Conservation (phyloP, 1,140 invertebrate species). For the Matsumurasca onukii region DNA sequence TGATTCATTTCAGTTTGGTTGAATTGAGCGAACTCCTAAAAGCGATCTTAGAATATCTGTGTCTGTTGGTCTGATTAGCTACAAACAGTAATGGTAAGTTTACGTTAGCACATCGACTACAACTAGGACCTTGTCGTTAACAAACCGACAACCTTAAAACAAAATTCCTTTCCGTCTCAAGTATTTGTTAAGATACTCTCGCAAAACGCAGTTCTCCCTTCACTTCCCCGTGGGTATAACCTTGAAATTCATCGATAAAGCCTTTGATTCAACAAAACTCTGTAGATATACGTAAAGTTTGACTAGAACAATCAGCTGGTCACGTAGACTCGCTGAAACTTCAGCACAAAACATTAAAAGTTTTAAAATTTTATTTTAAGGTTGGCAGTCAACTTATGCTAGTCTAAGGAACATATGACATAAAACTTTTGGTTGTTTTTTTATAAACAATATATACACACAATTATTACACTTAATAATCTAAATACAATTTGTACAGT, state of each 20-base stretch:
- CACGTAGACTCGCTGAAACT: no score
- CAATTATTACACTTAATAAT: conserved; percentile 11
- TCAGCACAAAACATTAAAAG: no score
- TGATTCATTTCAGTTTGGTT: no score
- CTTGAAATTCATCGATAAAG: no score
- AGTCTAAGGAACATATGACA: conserved; percentile 25
- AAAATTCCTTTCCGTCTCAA: conserved; percentile 3
- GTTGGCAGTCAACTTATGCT: conserved; percentile 11
- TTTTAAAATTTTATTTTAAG: conserved; percentile 13
- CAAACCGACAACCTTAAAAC: conserved; percentile 10
- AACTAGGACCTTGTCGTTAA: not conserved
- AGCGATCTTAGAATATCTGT: not conserved
- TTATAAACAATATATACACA: conserved; percentile 18
- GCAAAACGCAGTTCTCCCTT: no score
- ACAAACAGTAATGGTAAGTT: not conserved
- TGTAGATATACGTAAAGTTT: no score
- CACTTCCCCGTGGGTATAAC: no score
- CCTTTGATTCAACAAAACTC: no score
- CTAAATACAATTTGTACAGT: conserved; percentile 10
- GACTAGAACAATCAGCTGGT: no score
- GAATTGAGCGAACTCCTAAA: no score
- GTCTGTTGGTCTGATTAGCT: conserved; percentile 9
- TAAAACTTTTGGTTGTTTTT: not conserved
- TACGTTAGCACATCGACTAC: conserved; percentile 14
- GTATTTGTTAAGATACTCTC: no score